phyloP scores from a whole-genome alignment of 2,888 invertebrate genomes.

The Noctua janthina region DNA sequence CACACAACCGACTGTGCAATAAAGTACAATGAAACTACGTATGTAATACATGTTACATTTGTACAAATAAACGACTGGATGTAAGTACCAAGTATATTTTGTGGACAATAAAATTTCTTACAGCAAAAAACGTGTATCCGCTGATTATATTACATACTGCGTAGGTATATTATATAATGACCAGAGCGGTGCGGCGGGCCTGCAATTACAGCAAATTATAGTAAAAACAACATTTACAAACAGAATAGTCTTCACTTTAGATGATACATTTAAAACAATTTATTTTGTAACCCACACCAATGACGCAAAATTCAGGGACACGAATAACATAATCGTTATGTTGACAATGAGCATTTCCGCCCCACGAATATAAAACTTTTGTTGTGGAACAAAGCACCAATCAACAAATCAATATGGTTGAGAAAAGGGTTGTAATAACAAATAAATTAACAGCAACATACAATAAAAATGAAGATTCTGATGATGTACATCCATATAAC shows the following conservation, averaged over 20 bases:
- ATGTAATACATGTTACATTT: conserved; percentile 50
- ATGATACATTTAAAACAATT: conserved; percentile 33
- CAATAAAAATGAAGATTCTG: neutral
- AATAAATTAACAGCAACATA: conserved; percentile 7
- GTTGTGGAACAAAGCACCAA: neutral
- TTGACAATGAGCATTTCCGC: conserved; percentile 24
- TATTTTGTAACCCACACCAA: conserved; percentile 28
- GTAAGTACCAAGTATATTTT: conserved; percentile 43
- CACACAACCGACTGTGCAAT: conserved; percentile 54
- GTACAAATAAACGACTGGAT: conserved; percentile 63
- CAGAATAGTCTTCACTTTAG: conserved; percentile 22
- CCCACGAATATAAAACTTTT: neutral
- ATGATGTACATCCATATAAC: neutral
- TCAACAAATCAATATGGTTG: neutral
- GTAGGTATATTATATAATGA: conserved; percentile 34
- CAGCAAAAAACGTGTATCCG: conserved; percentile 60
- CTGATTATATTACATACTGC: conserved; percentile 51
- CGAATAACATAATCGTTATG: conserved; percentile 13
- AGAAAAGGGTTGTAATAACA: neutral
- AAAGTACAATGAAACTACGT: conserved; percentile 51
- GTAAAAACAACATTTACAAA: conserved; percentile 44
- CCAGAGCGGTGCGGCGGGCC: neutral
- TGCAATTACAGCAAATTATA: conserved; percentile 45
- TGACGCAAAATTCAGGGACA: conserved; percentile 49
- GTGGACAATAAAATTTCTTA: conserved; percentile 60